Conservation (phyloP, 2,888 invertebrate genomes). For the Noctua janthina region DNA sequence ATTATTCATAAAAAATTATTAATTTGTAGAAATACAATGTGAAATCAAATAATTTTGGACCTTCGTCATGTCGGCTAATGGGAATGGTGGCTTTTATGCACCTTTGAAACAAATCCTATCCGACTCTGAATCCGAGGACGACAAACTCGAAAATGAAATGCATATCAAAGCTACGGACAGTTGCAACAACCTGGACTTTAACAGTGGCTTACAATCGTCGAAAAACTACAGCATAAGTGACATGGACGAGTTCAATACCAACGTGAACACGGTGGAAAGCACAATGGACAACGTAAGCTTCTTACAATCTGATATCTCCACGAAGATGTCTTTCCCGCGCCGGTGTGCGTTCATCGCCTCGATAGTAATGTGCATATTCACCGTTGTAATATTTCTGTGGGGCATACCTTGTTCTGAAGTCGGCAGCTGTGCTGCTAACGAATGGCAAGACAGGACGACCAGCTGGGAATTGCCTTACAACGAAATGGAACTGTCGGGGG, state of each 20-base stretch:
- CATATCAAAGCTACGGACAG: slow-evolving; percentile 81
- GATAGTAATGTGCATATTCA: slow-evolving; percentile 92
- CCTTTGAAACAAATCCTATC: slow-evolving; percentile 94
- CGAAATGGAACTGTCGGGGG: slow-evolving; percentile 92
- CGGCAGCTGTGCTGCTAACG: slow-evolving; percentile 91
- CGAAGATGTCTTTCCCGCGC: slow-evolving; percentile 92
- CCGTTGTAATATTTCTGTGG: slow-evolving; percentile 94
- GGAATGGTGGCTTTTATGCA: slow-evolving; percentile 91
- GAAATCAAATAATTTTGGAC: slow-evolving; percentile 31
- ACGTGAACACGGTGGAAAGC: slow-evolving; percentile 86
- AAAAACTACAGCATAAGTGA: slow-evolving; percentile 87
- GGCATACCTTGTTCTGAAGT: slow-evolving; percentile 94
- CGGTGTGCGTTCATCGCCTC: slow-evolving; percentile 93
- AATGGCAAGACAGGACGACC: slow-evolving; percentile 90
- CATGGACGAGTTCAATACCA: slow-evolving; percentile 87
- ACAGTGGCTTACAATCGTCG: slow-evolving; percentile 85
- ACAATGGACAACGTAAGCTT: slow-evolving; percentile 89
- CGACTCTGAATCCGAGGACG: slow-evolving; percentile 95
- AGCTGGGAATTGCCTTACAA: slow-evolving; percentile 93
- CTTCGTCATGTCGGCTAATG: slow-evolving; percentile 85
- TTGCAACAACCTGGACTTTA: slow-evolving; percentile 86
- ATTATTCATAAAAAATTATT: background rate
- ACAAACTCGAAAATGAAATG: slow-evolving; percentile 84
- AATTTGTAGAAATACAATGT: slow-evolving; percentile 50
- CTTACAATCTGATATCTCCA: slow-evolving; percentile 86